Conservation (phyloP, 2,888 invertebrate species). For the Psococerastis gibbosa region DNA sequence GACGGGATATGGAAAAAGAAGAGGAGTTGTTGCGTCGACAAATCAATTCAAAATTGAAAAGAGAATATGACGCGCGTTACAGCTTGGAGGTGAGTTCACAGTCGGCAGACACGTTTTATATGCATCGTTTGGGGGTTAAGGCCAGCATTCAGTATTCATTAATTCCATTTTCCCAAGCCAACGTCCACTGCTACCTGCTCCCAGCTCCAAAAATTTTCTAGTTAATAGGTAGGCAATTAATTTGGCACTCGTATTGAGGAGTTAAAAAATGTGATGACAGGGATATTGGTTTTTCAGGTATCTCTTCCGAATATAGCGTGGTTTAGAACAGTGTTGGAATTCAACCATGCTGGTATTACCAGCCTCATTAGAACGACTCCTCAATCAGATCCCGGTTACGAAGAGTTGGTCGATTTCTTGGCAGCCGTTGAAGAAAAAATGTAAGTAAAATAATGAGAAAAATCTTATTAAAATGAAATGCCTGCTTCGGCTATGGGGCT, state of each 20-base stretch:
- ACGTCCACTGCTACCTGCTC: no score
- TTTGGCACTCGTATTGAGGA: no score
- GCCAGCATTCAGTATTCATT: no score
- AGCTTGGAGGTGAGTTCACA: neutral
- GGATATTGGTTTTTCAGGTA: neutral
- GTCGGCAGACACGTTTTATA: no score
- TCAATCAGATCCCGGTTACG: neutral
- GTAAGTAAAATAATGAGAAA: no score
- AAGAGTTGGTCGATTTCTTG: neutral
- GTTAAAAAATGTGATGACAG: no score
- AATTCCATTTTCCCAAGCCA: no score
- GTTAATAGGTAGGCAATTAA: no score
- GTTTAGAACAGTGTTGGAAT: neutral
- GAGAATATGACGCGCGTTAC: neutral
- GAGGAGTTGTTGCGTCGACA: slow-evolving; percentile 17
- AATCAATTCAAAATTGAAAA: neutral
- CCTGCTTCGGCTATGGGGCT: no score
- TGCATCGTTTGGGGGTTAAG: no score
- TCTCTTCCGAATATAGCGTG: neutral
- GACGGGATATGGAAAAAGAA: slow-evolving; percentile 25
- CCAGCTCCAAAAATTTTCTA: no score
- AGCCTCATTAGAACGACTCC: neutral
- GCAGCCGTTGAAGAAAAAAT: neutral
- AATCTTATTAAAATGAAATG: no score
- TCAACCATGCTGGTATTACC: neutral